Conservation (phyloP, 2,888 invertebrate genomes). For the Watsonalla cultraria region DNA sequence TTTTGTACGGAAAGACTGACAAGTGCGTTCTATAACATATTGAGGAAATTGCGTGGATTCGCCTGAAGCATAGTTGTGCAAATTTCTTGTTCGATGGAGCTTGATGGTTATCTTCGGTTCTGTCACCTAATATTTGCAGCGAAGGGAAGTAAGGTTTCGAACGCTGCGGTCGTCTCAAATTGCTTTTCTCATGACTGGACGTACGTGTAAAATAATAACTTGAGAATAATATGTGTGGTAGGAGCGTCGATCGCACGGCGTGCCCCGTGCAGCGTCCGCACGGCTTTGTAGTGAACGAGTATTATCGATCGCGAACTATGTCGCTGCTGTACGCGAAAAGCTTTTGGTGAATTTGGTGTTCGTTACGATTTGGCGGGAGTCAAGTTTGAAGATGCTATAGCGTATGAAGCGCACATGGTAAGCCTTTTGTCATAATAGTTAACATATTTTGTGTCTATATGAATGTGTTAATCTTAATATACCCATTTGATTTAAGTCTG, state of each 20-base stretch:
- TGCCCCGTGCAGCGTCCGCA: constrained; percentile 52
- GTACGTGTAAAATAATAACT: constrained; percentile 77
- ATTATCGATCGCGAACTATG: constrained; percentile 67
- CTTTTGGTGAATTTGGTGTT: constrained; percentile 61
- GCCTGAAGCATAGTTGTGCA: constrained; percentile 39
- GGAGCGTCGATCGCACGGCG: constrained; percentile 57
- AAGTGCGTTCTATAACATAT: constrained; percentile 15
- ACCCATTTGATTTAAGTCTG: too few species aligned
- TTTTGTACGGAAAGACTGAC: constrained; percentile 8
- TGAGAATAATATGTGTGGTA: constrained; percentile 70
- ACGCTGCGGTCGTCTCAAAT: constrained; percentile 77
- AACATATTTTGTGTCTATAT: too few species aligned
- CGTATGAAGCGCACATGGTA: constrained; percentile 46
- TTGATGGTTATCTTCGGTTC: constrained; percentile 57
- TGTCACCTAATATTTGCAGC: constrained; percentile 76
- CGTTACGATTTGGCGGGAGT: constrained; percentile 67
- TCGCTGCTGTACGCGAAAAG: constrained; percentile 56
- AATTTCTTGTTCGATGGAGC: constrained; percentile 51
- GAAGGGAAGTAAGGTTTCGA: constrained; percentile 79
- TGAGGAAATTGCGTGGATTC: constrained; percentile 14
- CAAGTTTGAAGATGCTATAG: constrained; percentile 38
- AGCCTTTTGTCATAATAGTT: constrained; percentile 24
- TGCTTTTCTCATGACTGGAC: constrained; percentile 79
- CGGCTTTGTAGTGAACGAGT: constrained; percentile 56
- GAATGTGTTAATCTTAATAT: too few species aligned